These are phyloP conservation scores for Cydia amplana DNA, from an alignment of 1,140 invertebrate genomes.

Conservation along the genomic window DNA sequence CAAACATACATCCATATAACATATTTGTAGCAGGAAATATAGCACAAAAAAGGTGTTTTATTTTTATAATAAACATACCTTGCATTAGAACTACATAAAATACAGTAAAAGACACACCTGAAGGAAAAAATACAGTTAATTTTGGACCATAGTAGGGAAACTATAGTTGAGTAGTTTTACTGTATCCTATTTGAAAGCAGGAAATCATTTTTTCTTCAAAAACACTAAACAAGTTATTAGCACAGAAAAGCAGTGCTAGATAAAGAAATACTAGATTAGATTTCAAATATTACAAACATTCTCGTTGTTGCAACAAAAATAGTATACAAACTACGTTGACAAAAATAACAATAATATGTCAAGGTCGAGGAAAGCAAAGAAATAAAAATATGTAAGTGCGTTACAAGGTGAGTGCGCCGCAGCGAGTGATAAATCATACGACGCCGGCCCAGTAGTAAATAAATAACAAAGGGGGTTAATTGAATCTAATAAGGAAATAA, in stretches of 20 bases:
- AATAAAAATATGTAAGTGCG: conserved; percentile 13
- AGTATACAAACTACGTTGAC: conserved; percentile 46
- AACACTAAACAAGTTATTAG: not conserved
- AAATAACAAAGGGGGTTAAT: conserved; percentile 57
- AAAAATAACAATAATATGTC: conserved; percentile 40
- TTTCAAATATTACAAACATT: conserved; percentile 31
- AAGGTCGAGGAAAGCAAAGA: conserved; percentile 22
- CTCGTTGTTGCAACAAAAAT: conserved; percentile 54
- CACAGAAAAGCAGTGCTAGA: no score
- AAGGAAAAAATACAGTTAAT: no score
- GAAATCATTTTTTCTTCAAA: not conserved
- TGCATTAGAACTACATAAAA: no score
- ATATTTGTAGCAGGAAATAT: no score
- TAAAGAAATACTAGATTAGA: not conserved
- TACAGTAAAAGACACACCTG: no score
- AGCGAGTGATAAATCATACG: conserved; percentile 46
- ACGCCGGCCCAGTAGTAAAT: conserved; percentile 33
- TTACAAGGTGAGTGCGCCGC: conserved; percentile 37
- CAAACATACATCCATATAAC: no score
- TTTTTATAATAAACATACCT: no score
- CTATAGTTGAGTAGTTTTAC: no score
- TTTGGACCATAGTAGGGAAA: no score
- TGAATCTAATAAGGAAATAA: conserved; percentile 65
- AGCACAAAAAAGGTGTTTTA: no score
- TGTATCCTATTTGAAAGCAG: not conserved